A percentile compares a stretch with the other conserved stretches of the same genome.
Conservation (phyloP, 2,113 vertebrate species). For the Strigops habroptila region DNA sequence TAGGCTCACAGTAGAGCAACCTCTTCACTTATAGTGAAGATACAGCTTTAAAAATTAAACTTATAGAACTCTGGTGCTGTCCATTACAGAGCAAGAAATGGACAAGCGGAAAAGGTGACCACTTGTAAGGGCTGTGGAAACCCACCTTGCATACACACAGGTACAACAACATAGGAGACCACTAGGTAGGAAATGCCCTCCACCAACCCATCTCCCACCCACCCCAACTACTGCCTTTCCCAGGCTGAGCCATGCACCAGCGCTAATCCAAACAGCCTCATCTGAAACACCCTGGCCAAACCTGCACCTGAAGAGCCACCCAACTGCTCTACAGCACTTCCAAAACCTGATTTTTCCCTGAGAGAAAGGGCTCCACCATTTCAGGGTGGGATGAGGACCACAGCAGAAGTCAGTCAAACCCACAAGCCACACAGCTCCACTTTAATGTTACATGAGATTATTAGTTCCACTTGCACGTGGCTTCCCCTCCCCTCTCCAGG, state of each 20-base stretch:
- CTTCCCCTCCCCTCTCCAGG: background rate
- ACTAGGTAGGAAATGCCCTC: too few species aligned
- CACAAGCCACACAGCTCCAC: background rate
- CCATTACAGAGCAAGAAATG: background rate
- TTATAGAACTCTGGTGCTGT: background rate
- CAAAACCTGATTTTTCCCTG: background rate
- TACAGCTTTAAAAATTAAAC: background rate
- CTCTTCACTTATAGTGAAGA: background rate
- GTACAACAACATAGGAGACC: background rate
- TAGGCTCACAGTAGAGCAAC: background rate
- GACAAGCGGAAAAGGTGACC: background rate
- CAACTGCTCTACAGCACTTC: background rate
- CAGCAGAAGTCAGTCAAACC: background rate
- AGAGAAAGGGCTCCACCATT: background rate
- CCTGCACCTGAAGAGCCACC: background rate
- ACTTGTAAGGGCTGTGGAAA: fast-evolving
- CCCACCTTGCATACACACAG: background rate
- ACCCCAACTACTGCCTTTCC: background rate
- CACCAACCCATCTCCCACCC: background rate
- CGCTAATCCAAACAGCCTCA: fast-evolving
- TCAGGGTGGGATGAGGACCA: too few species aligned
- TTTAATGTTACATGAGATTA: background rate
- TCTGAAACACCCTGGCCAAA: fast-evolving
- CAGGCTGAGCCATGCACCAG: fast-evolving
- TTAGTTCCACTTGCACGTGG: background rate